phyloP scores from a whole-genome alignment of 1,140 invertebrate genomes.

The Helicoverpa zea region DNA sequence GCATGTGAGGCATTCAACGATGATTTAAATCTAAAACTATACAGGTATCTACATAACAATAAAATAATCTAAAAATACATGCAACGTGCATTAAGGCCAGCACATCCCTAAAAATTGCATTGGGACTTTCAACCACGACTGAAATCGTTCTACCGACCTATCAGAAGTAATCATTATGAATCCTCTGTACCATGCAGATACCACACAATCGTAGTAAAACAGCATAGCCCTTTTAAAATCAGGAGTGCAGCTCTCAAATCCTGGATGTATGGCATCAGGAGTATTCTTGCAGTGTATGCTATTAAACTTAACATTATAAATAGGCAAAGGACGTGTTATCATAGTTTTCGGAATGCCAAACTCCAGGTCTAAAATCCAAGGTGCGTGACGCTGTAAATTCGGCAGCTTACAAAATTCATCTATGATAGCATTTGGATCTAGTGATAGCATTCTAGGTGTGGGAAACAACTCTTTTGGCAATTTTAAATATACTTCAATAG shows the following conservation, averaged over 20 bases:
- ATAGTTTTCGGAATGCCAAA: conserved; percentile 68
- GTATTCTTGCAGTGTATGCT: conserved; percentile 71
- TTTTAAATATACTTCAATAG: conserved; percentile 67
- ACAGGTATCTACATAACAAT: background rate
- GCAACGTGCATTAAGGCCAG: conserved; percentile 62
- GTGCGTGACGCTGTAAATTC: conserved; percentile 59
- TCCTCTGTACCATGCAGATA: conserved; percentile 72
- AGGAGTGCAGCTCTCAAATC: conserved; percentile 67
- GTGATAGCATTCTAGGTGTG: conserved; percentile 56
- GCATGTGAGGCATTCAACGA: background rate
- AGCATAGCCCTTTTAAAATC: conserved; percentile 65
- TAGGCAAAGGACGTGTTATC: conserved; percentile 61
- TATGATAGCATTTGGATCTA: conserved; percentile 76
- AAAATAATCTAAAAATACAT: conserved; percentile 29
- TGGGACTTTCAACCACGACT: conserved; percentile 66
- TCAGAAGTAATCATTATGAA: conserved; percentile 65
- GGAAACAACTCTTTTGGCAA: conserved; percentile 73
- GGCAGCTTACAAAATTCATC: conserved; percentile 74
- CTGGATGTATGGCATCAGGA: conserved; percentile 68
- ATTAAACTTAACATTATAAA: conserved; percentile 71
- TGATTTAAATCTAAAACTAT: conserved; percentile 2
- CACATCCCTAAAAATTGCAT: conserved; percentile 76
- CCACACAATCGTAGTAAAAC: conserved; percentile 71
- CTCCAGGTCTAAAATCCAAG: conserved; percentile 76
- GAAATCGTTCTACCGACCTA: conserved; percentile 72